Evolutionary conservation across 2,888 invertebrate genomes (phyloP), one percentile per base, ranked within the genome.

Genomic region (Melieria omissa): DNA sequence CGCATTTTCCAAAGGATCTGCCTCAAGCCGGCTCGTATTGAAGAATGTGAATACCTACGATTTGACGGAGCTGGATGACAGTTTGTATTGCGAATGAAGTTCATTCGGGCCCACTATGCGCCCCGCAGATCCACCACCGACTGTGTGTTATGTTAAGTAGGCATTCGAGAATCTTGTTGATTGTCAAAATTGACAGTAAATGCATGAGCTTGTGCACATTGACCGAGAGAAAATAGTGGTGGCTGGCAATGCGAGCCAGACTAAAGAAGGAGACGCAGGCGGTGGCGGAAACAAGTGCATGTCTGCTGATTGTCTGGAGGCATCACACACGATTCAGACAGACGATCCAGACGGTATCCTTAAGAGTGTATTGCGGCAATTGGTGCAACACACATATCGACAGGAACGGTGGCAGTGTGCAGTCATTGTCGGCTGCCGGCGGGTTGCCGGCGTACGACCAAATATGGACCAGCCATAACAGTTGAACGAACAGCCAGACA

Each of bases 231-330:
- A 65, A 66, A 74, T 69, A 66, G 70, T 57, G 69, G 70, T 70
- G 55, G 62, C 62, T 60, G 46, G 47, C 70, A 62, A 58, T 47
- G 46, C 66, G 47, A 14, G 44, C 68, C 29, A 71, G 64, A 54
- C 45, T 63, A 52, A 45, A 61, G 29, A 9, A 46, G n/a, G 68
- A 67, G 67, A 64, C 16, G 58, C n/a, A 46, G 64, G 60, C 5
- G 67, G 65, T 60, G 65, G 70, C 57, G 47, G 45, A 69, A 58
- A 82, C 82, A 83, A 83, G 83, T 84, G 85, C 80, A 80, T 82
- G 85, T 84, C 83, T 84, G 82, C 81, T 78, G 79, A 77, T 79
- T 84, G 85, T 84, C 84, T 84, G 85, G 82, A 81, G 80, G 78
- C 77, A 73, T 60, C 67, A 29, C 2, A 29, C 29, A 29, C 65